phyloP scores from a whole-genome alignment of 23 tunicate species.

The Ciona savignyi region DNA sequence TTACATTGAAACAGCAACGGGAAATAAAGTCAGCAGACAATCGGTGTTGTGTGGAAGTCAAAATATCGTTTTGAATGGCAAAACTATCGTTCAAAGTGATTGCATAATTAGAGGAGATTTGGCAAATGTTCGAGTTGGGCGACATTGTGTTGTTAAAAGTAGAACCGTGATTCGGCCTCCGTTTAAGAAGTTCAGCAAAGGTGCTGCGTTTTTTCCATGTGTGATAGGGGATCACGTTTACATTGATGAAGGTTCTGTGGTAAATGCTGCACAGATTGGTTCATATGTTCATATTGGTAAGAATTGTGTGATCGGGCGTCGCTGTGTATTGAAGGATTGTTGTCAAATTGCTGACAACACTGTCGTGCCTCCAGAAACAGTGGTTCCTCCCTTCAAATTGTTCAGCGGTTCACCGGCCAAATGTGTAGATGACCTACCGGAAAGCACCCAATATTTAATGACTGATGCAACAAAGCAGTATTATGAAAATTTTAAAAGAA shows the following conservation, averaged over 20 bases:
- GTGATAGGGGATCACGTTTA: conserved; percentile 89
- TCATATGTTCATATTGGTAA: conserved; percentile 92
- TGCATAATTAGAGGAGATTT: conserved; percentile 96
- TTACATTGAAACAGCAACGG: conserved; percentile 87
- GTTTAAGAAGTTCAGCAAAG: conserved; percentile 88
- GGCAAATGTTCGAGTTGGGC: conserved; percentile 90
- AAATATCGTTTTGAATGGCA: conserved; percentile 91
- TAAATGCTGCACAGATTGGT: conserved; percentile 94
- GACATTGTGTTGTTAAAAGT: conserved; percentile 78
- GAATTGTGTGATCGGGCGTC: conserved; percentile 79
- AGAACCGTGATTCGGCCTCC: conserved; percentile 86
- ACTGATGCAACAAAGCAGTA: conserved; percentile 83
- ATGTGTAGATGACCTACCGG: conserved; percentile 49
- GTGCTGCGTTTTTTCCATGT: conserved; percentile 94
- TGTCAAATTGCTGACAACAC: conserved; percentile 82
- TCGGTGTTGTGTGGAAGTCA: conserved; percentile 96
- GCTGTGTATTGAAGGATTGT: conserved; percentile 85
- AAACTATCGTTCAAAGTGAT: conserved; percentile 70
- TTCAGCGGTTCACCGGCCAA: conserved; percentile 84
- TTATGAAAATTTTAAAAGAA: conserved; percentile 77
- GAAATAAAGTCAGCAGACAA: conserved; percentile 89
- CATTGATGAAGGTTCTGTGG: conserved; percentile 75
- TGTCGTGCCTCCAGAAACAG: conserved; percentile 95
- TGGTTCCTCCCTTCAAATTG: conserved; percentile 83
- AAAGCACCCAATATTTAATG: conserved; percentile 78